phyloP scores from a whole-genome alignment of 2,888 invertebrate species.

The Agrilus cyanescens region DNA sequence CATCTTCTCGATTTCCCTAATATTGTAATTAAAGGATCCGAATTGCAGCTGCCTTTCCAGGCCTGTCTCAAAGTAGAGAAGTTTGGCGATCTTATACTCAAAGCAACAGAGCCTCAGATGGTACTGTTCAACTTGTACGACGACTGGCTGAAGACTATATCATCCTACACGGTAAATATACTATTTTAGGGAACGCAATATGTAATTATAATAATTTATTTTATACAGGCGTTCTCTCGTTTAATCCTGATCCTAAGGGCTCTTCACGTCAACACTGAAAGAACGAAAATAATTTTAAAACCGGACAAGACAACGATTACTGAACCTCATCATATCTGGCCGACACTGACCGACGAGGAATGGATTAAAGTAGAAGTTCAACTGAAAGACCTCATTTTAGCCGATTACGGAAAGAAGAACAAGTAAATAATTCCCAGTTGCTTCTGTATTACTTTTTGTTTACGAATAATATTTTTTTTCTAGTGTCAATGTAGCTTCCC shows the following conservation, averaged over 20 bases:
- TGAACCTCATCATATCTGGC: conserved; percentile 99
- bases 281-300: conserved; percentile 96
- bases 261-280: conserved; percentile 96
- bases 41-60: conserved; percentile 96
- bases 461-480: conserved; percentile 15
- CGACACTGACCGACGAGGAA: conserved; percentile 92
- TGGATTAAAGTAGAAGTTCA: conserved; percentile 99
- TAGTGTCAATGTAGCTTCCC: conserved; percentile 93
- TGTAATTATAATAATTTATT: conserved; percentile 1
- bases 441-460: conserved; percentile 1
- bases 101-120: conserved; percentile 99
- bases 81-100: conserved; percentile 96
- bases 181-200: conserved; percentile 2
- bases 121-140: conserved; percentile 98
- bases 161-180: conserved; percentile 78
- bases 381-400: conserved; percentile 93
- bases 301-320: conserved; percentile 99
- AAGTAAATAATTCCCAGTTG: conserved; percentile 47
- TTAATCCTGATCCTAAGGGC: conserved; percentile 93
- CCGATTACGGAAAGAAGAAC: conserved; percentile 99
- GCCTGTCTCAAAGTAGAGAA: conserved; percentile 98
- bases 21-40: conserved; percentile 99
- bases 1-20: conserved; percentile 99
- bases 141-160: conserved; percentile 98
- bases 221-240: conserved; percentile 76